phyloP scores from a whole-genome alignment of 1,140 invertebrate genomes.

The Eumeta japonica region DNA sequence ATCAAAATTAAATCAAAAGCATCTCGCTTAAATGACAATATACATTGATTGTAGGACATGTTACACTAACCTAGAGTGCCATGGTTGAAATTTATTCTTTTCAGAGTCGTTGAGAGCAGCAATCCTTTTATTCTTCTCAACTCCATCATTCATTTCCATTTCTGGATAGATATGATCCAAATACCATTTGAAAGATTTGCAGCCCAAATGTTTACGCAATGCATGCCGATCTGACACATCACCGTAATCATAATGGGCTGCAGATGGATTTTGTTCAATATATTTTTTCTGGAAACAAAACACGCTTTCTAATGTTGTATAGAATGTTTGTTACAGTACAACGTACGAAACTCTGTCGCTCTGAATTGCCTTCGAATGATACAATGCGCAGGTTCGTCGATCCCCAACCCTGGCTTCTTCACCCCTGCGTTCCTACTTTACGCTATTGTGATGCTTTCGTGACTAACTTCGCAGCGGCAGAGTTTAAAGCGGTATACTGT shows the following conservation, averaged over 20 bases:
- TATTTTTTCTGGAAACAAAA: slow-evolving; percentile 76
- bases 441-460: too few relatives aligned
- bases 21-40: too few relatives aligned
- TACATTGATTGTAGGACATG: not conserved
- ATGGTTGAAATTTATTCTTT: slow-evolving; percentile 71
- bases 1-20: too few relatives aligned
- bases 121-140: slow-evolving; percentile 62
- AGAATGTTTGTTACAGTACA: too few relatives aligned
- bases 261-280: slow-evolving; percentile 67
- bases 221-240: slow-evolving; percentile 74
- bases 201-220: slow-evolving; percentile 71
- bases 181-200: slow-evolving; percentile 93
- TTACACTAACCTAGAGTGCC: slow-evolving; percentile 65
- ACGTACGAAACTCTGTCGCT: too few relatives aligned
- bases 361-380: too few relatives aligned
- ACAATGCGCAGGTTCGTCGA: too few relatives aligned
- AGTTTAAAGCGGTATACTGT: not conserved
- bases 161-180: slow-evolving; percentile 89
- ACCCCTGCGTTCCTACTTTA: too few relatives aligned
- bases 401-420: too few relatives aligned
- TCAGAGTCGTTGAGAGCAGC: slow-evolving; percentile 54
- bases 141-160: slow-evolving; percentile 66
- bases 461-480: too few relatives aligned
- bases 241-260: slow-evolving; percentile 68
- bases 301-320: too few relatives aligned